Percentiles rank a stretch among this genome's conserved stretches.
Conservation (phyloP, 2,888 invertebrate species). For the Aromia moschata region DNA sequence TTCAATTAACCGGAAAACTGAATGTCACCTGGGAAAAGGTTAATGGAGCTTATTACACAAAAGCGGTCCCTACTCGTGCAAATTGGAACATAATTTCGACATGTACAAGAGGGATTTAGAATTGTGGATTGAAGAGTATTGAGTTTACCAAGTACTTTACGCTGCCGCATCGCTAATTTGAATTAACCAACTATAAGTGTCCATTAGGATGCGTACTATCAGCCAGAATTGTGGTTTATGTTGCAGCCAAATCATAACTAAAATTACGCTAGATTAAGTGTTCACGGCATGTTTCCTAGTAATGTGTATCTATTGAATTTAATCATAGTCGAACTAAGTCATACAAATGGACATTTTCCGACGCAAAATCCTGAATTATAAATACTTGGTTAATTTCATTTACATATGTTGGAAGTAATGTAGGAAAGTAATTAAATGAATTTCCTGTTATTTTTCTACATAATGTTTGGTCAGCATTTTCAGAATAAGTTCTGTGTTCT, state of each 20-base stretch:
- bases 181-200: conserved; percentile 22
- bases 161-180: conserved; percentile 12
- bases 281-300: neutral
- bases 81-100: neutral
- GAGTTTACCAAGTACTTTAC: conserved; percentile 13
- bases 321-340: neutral
- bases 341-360: conserved; percentile 2
- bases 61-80: neutral
- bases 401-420: no score
- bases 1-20: neutral
- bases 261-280: conserved; percentile 12
- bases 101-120: neutral
- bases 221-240: conserved; percentile 17
- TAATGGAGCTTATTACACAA: neutral
- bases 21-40: neutral
- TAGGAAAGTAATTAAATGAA: no score
- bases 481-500: no score
- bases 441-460: no score
- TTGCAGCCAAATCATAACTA: neutral
- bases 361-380: no score
- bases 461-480: no score
- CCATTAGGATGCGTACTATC: conserved; percentile 11
- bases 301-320: no score
- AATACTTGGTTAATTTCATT: no score
- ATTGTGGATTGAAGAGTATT: neutral